A percentile compares a stretch with the other conserved stretches of the same genome.
phyloP scores from a whole-genome alignment of 2,888 invertebrate species.

The Dexiosoma caninum region DNA sequence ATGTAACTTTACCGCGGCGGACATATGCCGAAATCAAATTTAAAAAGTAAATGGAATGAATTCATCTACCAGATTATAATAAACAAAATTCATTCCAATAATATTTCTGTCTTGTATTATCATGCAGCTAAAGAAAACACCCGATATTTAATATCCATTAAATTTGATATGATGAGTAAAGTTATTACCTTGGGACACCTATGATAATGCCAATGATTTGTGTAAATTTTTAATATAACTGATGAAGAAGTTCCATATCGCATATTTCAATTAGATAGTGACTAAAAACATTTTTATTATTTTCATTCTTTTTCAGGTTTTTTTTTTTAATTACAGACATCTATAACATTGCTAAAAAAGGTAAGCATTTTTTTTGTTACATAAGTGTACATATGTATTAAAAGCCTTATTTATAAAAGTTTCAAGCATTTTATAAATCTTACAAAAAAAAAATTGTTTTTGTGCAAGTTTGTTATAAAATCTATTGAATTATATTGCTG shows the following conservation, averaged over 20 bases:
- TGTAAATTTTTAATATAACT: slow-evolving; percentile 67
- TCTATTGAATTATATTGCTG: too few species aligned
- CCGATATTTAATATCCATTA: neutral
- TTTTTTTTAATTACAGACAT: neutral
- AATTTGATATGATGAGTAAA: slow-evolving; percentile 67
- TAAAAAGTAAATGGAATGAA: too few species aligned
- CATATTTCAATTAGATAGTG: neutral
- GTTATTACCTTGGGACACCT: slow-evolving; percentile 77
- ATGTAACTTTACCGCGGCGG: too few species aligned
- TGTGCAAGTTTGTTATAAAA: too few species aligned
- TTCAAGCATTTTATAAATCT: too few species aligned
- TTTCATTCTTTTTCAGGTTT: neutral
- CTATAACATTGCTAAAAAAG: neutral
- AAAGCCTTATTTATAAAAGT: too few species aligned
- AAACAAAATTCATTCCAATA: too few species aligned
- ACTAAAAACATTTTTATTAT: neutral
- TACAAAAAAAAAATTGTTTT: too few species aligned
- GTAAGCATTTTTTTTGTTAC: neutral
- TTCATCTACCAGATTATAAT: too few species aligned
- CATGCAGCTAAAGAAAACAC: too few species aligned
- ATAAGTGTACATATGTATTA: neutral
- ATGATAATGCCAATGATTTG: slow-evolving; percentile 74
- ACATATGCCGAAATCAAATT: too few species aligned
- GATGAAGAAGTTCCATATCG: neutral
- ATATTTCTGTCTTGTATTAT: too few species aligned